Conservation (phyloP, 1,140 invertebrate species). For the Cepaea nemoralis region DNA sequence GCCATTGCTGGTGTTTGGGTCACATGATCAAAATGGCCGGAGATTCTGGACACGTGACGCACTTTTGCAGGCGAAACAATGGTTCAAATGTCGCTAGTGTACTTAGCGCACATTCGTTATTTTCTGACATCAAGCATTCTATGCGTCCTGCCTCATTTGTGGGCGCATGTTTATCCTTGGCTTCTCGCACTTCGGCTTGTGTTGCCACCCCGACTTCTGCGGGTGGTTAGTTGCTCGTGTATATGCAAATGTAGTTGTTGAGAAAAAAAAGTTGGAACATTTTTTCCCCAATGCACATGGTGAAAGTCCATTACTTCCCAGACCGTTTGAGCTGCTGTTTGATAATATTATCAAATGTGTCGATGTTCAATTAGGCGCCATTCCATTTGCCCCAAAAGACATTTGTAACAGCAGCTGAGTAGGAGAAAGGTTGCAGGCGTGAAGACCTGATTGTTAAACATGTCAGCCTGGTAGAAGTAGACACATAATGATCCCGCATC, state of each 20-base stretch:
- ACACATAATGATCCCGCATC: slow-evolving; percentile 3
- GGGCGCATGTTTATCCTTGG: background rate
- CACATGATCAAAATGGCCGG: no score
- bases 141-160: background rate
- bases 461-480: background rate
- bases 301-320: background rate
- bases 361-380: background rate
- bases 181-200: background rate
- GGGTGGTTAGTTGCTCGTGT: background rate
- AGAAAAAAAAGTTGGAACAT: background rate
- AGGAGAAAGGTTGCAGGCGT: background rate
- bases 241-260: background rate
- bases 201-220: background rate
- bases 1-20: no score
- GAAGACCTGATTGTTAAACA: background rate
- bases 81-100: no score
- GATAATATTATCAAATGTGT: background rate
- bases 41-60: no score
- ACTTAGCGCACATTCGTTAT: no score
- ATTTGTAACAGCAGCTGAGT: background rate
- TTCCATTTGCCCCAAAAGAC: background rate
- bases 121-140: no score
- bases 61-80: no score
- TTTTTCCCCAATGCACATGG: background rate
- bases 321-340: background rate